Conservation (phyloP, 2,113 vertebrate genomes). For the Macquaria australasica region DNA sequence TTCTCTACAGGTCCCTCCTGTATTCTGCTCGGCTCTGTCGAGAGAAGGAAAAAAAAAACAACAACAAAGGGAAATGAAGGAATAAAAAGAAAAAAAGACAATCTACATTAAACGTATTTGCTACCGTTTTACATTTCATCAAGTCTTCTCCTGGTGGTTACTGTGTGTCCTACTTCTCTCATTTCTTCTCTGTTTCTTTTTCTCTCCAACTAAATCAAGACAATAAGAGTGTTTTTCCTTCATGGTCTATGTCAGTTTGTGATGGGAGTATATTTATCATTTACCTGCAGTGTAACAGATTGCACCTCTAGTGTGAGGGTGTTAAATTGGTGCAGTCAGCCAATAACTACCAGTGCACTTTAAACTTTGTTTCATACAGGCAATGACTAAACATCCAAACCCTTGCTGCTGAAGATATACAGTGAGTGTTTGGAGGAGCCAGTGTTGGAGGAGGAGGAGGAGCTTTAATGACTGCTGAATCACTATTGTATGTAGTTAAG, state of each 20-base stretch:
- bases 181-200: background rate
- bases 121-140: slow-evolving; percentile 61
- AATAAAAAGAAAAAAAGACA: slow-evolving; percentile 34
- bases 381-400: background rate
- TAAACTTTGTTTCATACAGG: background rate
- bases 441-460: too few relatives aligned
- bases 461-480: background rate
- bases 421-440: background rate
- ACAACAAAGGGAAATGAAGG: slow-evolving; percentile 46
- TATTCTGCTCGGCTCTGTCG: slow-evolving; percentile 11
- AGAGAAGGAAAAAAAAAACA: background rate
- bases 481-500: background rate
- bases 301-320: too few relatives aligned
- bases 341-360: background rate
- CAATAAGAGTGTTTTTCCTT: background rate
- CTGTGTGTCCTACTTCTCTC: slow-evolving; percentile 40
- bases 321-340: background rate
- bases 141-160: slow-evolving; percentile 19
- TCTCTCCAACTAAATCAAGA: background rate
- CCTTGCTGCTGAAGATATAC: too few relatives aligned
- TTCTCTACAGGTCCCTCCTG: slow-evolving; percentile 31
- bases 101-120: slow-evolving; percentile 71
- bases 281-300: background rate
- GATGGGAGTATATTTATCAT: background rate
- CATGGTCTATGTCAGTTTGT: background rate